Base-by-base conservation (phyloP, 1,140 invertebrate species). In the Drosophila tani region DNA sequence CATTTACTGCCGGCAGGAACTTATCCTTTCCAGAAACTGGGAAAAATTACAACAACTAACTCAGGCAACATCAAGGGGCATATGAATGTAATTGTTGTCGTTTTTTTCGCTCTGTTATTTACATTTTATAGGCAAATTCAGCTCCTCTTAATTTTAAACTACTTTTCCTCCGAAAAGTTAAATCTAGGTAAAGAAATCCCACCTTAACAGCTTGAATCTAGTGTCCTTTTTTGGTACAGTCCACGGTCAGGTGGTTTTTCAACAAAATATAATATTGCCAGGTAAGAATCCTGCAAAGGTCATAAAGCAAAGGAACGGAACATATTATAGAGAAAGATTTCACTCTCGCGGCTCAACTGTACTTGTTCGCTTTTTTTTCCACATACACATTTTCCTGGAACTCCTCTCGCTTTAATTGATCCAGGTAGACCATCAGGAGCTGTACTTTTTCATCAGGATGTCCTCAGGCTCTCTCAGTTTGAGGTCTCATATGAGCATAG, bases 271-370 rank as follows among this genome's bases (percentile, higher is more conserved):
- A 32, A 66, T 75, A 53, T 55, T 55, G 40, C 0, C 81, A 83
- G 81, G 81, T 83, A 76, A 43, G 14, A 73, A 35, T 29, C 8
- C n/a, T 11, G 32, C 43, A 68, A 5, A 17, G 49, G 3, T 58
- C 75, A 43, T 79, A 41, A 8, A 59, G 63, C 60, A 75, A 5
- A 29, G 53, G 19, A n/a, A 63, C 50, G n/a, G 58, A 57, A 38
- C 41, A 27, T 7, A 5, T 9, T 50, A 12, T 4, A 32, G 3
- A 57, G 29, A 43, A 29, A 8, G 4, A 19, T 29, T 45, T 75
- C 63, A 3, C 27, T 29, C n/a, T 17, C 5, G 7, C 17, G 7
- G 35, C 21, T 41, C 19, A 58, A 56, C 63, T 77, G 66, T 24
- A 53, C 66, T 47, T 73, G n/a, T 2, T n/a, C 21, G 1, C 24